Conservation (phyloP, 2,113 vertebrate genomes). For the Callopanchax toddi region DNA sequence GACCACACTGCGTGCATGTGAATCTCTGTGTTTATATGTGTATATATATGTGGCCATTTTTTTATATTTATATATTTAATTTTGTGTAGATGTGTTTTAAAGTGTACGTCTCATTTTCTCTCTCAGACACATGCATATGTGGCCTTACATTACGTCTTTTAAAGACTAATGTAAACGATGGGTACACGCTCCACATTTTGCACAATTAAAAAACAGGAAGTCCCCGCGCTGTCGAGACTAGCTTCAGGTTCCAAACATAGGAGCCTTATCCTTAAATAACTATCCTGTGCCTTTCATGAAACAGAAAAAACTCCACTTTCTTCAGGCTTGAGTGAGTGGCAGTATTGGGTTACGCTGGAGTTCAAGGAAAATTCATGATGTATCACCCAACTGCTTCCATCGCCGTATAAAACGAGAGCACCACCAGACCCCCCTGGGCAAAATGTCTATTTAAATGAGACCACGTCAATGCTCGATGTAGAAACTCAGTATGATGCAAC, state of each 20-base stretch:
- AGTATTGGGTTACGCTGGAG: conserved; percentile 50
- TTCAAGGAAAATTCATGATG: conserved; percentile 49
- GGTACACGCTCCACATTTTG: conserved; percentile 30
- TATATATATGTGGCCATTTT: conserved; percentile 36
- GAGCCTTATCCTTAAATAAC: conserved; percentile 61
- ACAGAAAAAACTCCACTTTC: conserved; percentile 48
- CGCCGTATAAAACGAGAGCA: conserved; percentile 13
- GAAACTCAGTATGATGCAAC: conserved; percentile 15
- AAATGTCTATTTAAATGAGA: conserved; percentile 12
- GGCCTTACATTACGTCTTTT: conserved; percentile 41
- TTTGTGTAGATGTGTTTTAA: conserved; percentile 35
- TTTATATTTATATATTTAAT: conserved; percentile 32
- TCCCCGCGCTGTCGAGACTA: conserved; percentile 52
- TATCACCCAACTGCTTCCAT: conserved; percentile 27
- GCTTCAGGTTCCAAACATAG: conserved; percentile 56
- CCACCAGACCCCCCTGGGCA: neutral
- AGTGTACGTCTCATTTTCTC: conserved; percentile 36
- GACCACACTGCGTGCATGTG: conserved; percentile 73
- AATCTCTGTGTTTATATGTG: conserved; percentile 37
- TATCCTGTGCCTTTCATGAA: conserved; percentile 37
- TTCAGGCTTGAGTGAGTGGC: conserved; percentile 48
- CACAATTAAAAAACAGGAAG: conserved; percentile 19
- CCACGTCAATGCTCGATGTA: conserved; percentile 18
- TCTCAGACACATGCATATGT: conserved; percentile 25
- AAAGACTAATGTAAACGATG: conserved; percentile 25